Percentiles rank a stretch among this genome's conserved stretches.
Evolutionary conservation across 92 coral and sea anemone species (phyloP).

Genomic region (Porites cylindrica): DNA sequence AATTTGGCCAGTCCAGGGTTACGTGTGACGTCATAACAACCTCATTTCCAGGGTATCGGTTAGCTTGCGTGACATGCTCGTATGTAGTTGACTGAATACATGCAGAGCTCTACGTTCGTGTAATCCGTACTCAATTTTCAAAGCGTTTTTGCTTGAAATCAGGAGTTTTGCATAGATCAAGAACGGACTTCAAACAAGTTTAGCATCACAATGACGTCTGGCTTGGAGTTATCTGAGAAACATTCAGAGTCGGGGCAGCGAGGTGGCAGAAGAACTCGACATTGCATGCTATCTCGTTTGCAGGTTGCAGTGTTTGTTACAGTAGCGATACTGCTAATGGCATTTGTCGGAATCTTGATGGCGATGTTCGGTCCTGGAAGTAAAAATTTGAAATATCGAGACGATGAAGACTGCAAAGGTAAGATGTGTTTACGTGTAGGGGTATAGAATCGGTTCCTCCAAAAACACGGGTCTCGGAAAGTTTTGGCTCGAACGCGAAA

Average conservation of each 20-base stretch:
- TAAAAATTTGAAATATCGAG: slow-evolving; percentile 20
- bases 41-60: too few species aligned
- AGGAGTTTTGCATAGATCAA: background rate
- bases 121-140: too few species aligned
- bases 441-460: too few species aligned
- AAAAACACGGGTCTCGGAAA: too few species aligned
- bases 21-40: too few species aligned
- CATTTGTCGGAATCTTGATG: slow-evolving; percentile 16
- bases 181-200: background rate
- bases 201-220: background rate
- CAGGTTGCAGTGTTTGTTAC: background rate
- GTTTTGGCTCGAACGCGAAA: too few species aligned
- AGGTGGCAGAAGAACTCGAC: background rate
- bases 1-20: too few species aligned
- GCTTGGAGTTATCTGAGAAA: slow-evolving; percentile 3
- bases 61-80: too few species aligned
- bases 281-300: background rate
- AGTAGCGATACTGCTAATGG: slow-evolving; percentile 10
- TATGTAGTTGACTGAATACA: too few species aligned
- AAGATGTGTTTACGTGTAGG: background rate
- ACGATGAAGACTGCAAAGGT: slow-evolving; percentile 15
- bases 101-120: too few species aligned
- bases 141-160: background rate
- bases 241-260: background rate
- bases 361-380: slow-evolving; percentile 58